These are phyloP conservation scores for Grallaria varia DNA, from an alignment of 2,113 vertebrate genomes.

Conservation along the genomic window DNA sequence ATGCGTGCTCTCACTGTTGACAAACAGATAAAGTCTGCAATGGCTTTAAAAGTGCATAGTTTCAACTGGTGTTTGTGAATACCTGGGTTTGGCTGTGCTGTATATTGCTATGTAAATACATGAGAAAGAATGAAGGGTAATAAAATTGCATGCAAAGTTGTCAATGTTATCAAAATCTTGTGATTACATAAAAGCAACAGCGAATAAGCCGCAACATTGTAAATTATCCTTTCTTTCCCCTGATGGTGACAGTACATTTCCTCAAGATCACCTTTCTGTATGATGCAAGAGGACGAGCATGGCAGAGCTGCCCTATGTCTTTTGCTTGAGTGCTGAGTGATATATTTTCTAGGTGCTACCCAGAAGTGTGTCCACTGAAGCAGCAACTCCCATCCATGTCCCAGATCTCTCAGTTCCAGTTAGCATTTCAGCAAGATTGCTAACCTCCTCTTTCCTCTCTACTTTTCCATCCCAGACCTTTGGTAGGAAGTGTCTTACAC, in stretches of 20 bases:
- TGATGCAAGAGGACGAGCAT: background rate
- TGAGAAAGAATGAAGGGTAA: background rate
- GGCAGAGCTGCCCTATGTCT: background rate
- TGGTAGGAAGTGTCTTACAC: background rate
- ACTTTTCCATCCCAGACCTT: background rate
- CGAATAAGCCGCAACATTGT: background rate
- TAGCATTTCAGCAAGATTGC: background rate
- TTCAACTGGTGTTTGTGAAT: background rate
- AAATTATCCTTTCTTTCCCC: background rate
- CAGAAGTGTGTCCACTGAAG: background rate
- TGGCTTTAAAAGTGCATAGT: background rate
- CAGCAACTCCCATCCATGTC: background rate
- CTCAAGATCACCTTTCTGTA: background rate
- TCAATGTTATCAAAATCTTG: background rate
- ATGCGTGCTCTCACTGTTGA: background rate
- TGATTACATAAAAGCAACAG: background rate
- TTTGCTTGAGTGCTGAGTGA: background rate
- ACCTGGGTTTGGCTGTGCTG: background rate
- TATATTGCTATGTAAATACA: background rate
- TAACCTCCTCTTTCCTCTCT: background rate
- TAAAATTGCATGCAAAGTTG: background rate
- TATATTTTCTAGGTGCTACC: background rate
- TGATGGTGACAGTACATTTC: background rate
- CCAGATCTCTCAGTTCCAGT: background rate
- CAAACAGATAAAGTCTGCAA: background rate